Percentiles rank a stretch among this genome's conserved stretches.
Conservation (phyloP, 2,797 vertebrate genomes). For the Crax fasciolata region DNA sequence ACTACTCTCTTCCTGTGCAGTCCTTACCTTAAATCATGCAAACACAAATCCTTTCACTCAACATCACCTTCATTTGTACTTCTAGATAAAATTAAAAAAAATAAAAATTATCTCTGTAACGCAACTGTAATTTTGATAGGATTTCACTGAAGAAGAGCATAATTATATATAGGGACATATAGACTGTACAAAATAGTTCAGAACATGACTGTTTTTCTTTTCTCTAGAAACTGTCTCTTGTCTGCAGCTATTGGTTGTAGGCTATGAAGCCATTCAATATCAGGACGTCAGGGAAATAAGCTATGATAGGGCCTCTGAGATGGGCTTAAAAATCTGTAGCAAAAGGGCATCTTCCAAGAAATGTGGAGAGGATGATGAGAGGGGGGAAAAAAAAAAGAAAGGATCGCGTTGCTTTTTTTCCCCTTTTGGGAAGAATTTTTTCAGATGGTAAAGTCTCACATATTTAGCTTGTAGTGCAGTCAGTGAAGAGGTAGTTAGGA, state of each 20-base stretch:
- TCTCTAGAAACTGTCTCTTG: background rate
- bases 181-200: background rate
- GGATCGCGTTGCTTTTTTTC: background rate
- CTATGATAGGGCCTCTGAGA: background rate
- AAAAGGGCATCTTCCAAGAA: slow-evolving; percentile 8
- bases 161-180: background rate
- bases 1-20: slow-evolving; percentile 61
- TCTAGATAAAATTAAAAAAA: background rate
- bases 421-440: background rate
- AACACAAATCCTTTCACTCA: background rate
- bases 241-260: background rate
- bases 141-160: background rate
- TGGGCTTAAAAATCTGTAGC: background rate
- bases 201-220: background rate
- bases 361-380: background rate
- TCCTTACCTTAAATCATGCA: slow-evolving; percentile 52
- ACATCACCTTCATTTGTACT: background rate
- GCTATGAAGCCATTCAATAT: background rate
- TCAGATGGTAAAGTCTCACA: background rate
- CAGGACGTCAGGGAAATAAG: slow-evolving; percentile 6
- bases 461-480: background rate
- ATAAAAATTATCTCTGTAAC: background rate
- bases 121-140: background rate
- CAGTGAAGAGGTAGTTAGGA: background rate
- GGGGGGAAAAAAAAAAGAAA: background rate